Percentiles rank a stretch among this genome's conserved stretches.
Evolutionary conservation across 2,888 invertebrate genomes (phyloP).

Genomic region (Harpalus rufipes): DNA sequence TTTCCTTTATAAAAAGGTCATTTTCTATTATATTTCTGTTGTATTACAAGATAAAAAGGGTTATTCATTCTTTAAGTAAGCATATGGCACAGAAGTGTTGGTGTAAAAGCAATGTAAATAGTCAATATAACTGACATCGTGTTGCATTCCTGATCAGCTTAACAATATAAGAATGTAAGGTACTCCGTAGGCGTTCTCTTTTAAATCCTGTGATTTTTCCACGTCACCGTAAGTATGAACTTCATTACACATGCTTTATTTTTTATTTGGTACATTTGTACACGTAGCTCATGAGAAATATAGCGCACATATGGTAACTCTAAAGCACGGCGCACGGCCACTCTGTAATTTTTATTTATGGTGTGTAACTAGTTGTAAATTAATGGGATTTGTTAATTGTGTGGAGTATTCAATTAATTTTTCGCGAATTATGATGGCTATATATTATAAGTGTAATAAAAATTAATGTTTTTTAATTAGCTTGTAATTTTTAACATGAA

Average conservation of each 20-base stretch:
- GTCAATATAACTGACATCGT: neutral
- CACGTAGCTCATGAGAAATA: neutral
- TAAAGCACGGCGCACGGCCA: neutral
- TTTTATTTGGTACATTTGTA: neutral
- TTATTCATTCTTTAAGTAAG: too few species aligned
- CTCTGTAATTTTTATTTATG: neutral
- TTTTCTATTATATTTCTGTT: too few species aligned
- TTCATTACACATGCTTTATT: slow-evolving; percentile 3
- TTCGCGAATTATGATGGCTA: slow-evolving; percentile 5
- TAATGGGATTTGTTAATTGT: neutral
- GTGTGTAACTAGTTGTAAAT: slow-evolving; percentile 4
- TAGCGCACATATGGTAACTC: neutral
- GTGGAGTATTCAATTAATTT: neutral
- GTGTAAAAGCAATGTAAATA: too few species aligned
- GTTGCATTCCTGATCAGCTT: neutral
- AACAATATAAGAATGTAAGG: neutral
- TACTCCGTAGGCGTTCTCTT: neutral
- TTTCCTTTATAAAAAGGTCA: too few species aligned
- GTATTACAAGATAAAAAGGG: too few species aligned
- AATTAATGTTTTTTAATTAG: neutral
- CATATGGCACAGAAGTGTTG: too few species aligned
- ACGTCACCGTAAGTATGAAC: neutral
- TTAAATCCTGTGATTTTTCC: slow-evolving; percentile 2
- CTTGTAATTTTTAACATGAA: neutral
- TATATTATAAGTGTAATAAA: neutral